Conservation (phyloP, 2,797 vertebrate genomes). For the Adrianichthys oophorus region DNA sequence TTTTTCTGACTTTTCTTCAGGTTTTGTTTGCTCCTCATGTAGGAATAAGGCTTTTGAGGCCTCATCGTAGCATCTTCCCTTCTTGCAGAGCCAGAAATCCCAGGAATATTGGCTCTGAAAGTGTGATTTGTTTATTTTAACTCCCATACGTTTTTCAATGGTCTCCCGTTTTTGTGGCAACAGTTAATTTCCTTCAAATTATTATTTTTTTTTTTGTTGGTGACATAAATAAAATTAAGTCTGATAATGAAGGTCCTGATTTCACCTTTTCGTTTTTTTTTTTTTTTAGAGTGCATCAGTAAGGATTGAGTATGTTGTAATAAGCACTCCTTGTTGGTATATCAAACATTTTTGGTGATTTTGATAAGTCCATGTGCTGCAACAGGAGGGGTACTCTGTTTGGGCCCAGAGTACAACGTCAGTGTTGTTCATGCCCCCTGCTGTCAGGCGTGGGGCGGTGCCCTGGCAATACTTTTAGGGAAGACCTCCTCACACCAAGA, state of each 20-base stretch:
- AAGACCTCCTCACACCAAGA: conserved; percentile 42
- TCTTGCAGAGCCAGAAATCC: conserved; percentile 41
- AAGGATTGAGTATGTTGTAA: conserved; percentile 55
- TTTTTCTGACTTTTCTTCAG: conserved; percentile 57
- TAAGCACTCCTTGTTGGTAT: conserved; percentile 74
- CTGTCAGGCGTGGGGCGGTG: conserved; percentile 15
- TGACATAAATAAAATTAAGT: conserved; percentile 8
- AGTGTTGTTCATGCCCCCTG: conserved; percentile 52
- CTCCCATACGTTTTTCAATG: conserved; percentile 52
- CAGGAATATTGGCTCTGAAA: conserved; percentile 38
- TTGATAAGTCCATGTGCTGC: conserved; percentile 50
- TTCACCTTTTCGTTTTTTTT: conserved; percentile 44
- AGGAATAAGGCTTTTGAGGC: conserved; percentile 47
- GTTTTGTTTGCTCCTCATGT: conserved; percentile 48
- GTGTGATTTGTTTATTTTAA: conserved; percentile 64
- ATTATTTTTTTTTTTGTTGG: conserved; percentile 20
- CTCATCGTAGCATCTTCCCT: conserved; percentile 60
- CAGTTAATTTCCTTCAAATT: conserved; percentile 14
- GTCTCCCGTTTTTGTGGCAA: conserved; percentile 40
- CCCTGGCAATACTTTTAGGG: conserved; percentile 30
- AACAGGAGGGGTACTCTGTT: conserved; percentile 58
- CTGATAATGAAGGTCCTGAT: conserved; percentile 49
- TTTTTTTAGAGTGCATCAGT: conserved; percentile 50
- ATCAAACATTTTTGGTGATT: conserved; percentile 39
- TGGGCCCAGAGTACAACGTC: conserved; percentile 64